A percentile compares a stretch with the other conserved stretches of the same genome.
Evolutionary conservation across 1,140 invertebrate genomes (phyloP).

Genomic region (Zaprionus ornatus): DNA sequence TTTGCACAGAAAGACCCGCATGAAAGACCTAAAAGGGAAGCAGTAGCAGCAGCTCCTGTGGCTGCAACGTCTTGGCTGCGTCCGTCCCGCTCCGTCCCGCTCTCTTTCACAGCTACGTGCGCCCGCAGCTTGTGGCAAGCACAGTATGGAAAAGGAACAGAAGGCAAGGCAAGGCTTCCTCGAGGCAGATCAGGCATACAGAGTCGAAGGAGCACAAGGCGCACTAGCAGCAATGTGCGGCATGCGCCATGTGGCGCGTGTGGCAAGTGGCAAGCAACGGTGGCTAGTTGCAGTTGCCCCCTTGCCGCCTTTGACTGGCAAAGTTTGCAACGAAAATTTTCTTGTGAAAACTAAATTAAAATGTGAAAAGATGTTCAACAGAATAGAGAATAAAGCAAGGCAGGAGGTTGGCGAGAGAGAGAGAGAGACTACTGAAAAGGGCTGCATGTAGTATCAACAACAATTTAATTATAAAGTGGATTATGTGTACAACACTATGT

Average conservation of each 20-base stretch:
- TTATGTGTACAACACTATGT: slow-evolving; percentile 1
- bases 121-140: slow-evolving; percentile 54
- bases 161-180: background rate
- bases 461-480: slow-evolving; percentile 33
- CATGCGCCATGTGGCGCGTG: background rate
- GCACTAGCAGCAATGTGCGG: background rate
- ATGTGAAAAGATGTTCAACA: slow-evolving; percentile 59
- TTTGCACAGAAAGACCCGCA: slow-evolving; percentile 50
- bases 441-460: slow-evolving; percentile 12
- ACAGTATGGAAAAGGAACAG: background rate
- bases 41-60: background rate
- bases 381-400: slow-evolving; percentile 8
- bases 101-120: background rate
- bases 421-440: background rate
- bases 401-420: background rate
- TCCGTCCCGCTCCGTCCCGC: no score
- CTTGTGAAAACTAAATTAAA: slow-evolving; percentile 79
- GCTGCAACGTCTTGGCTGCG: slow-evolving; percentile 8
- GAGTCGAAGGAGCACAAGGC: slow-evolving; percentile 31
- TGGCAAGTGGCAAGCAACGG: slow-evolving; percentile 1
- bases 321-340: slow-evolving; percentile 72
- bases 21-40: slow-evolving; percentile 37
- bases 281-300: background rate
- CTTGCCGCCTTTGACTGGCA: slow-evolving; percentile 46
- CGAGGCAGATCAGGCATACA: background rate